phyloP scores from a whole-genome alignment of 2,113 vertebrate species.

The Microtus richardsoni region DNA sequence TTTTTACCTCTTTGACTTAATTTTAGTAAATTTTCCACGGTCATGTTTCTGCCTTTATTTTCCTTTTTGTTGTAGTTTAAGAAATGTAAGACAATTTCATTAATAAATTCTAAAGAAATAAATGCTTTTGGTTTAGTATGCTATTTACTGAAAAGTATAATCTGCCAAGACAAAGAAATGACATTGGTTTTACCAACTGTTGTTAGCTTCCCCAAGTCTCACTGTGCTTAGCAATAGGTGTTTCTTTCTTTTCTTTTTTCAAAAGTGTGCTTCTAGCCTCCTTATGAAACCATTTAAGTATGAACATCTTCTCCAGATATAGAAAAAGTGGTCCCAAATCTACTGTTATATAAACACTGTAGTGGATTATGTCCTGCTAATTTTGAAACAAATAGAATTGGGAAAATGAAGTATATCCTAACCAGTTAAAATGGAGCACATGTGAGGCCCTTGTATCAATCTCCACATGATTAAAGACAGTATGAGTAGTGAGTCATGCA shows the following conservation, averaged over 20 bases:
- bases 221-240: neutral
- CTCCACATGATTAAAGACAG: constrained; percentile 39
- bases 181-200: neutral
- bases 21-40: neutral
- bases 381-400: constrained; percentile 20
- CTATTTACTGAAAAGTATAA: neutral
- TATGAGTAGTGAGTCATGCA: neutral
- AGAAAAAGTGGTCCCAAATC: neutral
- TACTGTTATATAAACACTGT: neutral
- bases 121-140: neutral
- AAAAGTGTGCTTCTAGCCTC: neutral
- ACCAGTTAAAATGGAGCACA: constrained; percentile 17
- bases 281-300: neutral
- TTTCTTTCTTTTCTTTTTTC: neutral
- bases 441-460: constrained; percentile 51
- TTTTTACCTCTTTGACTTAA: neutral
- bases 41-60: neutral
- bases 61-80: neutral
- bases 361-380: neutral
- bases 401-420: constrained; percentile 40
- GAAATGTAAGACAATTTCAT: neutral
- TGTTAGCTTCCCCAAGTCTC: neutral
- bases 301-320: neutral
- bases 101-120: neutral
- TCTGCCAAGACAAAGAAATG: neutral